These are phyloP conservation scores for Rhamphomyia laevipes DNA, from an alignment of 2,888 invertebrate genomes.

Conservation along the genomic window DNA sequence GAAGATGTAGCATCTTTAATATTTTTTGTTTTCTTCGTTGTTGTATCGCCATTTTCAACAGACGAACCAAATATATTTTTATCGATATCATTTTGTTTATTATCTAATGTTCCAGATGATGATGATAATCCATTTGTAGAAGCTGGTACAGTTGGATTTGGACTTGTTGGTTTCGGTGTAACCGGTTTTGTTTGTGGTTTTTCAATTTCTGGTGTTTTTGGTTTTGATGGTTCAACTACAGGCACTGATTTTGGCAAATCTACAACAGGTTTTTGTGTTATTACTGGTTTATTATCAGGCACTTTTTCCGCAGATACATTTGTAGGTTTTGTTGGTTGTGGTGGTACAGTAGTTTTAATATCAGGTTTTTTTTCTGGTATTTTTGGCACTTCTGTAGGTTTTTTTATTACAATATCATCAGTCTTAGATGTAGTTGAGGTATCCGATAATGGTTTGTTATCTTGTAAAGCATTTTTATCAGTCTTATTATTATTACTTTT, in stretches of 20 bases:
- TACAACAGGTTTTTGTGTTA: constrained; percentile 1
- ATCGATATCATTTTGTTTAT: constrained; percentile 18
- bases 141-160: constrained; percentile 16
- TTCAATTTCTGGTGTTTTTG: neutral
- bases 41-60: constrained; percentile 22
- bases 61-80: constrained; percentile 23
- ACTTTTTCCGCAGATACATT: neutral
- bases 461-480: constrained; percentile 24
- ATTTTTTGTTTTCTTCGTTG: constrained; percentile 21
- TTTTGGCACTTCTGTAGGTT: neutral
- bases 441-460: constrained; percentile 13
- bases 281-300: constrained; percentile 3
- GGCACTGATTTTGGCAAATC: constrained; percentile 13
- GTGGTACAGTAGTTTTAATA: constrained; percentile 5
- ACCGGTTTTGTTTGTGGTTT: neutral
- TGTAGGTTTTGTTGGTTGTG: constrained; percentile 1
- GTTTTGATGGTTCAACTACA: constrained; percentile 26
- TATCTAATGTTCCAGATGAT: constrained; percentile 2
- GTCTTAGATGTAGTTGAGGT: constrained; percentile 18
- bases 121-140: neutral
- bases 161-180: constrained; percentile 19
- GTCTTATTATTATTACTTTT: constrained; percentile 24
- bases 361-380: constrained; percentile 3
- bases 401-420: constrained; percentile 2
- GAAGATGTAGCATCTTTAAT: constrained; percentile 31